Conservation (phyloP, 2,888 invertebrate species). For the Anticlea derivata region DNA sequence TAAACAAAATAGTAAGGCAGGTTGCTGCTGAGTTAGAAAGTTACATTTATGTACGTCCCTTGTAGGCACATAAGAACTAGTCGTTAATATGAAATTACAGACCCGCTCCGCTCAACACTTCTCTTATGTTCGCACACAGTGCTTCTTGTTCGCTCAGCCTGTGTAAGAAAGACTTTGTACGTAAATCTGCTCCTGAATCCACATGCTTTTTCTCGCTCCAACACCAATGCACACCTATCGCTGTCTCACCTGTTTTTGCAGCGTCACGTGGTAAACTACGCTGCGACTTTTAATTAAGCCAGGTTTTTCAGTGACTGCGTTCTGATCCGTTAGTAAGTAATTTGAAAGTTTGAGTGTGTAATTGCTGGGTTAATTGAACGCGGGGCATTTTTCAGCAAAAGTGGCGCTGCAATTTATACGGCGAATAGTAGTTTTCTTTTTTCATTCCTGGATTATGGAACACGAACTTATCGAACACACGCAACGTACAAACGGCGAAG, state of each 20-base stretch:
- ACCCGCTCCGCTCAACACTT: conserved; percentile 6
- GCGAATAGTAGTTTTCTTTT: too few species aligned
- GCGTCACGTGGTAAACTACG: not conserved
- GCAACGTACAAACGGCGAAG: too few species aligned
- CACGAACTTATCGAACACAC: too few species aligned
- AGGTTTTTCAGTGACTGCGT: conserved; percentile 9
- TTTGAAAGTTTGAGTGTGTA: conserved; percentile 5
- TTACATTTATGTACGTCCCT: too few species aligned
- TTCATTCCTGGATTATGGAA: too few species aligned
- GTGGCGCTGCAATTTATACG: too few species aligned
- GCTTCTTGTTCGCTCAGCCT: not conserved
- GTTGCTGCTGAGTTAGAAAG: too few species aligned
- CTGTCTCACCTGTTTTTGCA: conserved; percentile 19
- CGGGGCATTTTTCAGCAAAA: not conserved
- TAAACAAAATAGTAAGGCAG: too few species aligned
- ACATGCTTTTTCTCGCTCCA: conserved; percentile 16
- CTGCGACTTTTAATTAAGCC: conserved; percentile 19
- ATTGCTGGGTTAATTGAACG: not conserved
- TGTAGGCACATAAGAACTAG: too few species aligned
- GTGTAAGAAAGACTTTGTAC: conserved; percentile 26
- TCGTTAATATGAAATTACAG: too few species aligned
- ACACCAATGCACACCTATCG: conserved; percentile 7
- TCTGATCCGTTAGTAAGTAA: conserved; percentile 15
- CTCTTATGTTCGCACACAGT: not conserved
- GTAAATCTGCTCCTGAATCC: conserved; percentile 25